Evolutionary conservation across 2,113 vertebrate genomes (phyloP).

Genomic region (Hipposideros armiger): DNA sequence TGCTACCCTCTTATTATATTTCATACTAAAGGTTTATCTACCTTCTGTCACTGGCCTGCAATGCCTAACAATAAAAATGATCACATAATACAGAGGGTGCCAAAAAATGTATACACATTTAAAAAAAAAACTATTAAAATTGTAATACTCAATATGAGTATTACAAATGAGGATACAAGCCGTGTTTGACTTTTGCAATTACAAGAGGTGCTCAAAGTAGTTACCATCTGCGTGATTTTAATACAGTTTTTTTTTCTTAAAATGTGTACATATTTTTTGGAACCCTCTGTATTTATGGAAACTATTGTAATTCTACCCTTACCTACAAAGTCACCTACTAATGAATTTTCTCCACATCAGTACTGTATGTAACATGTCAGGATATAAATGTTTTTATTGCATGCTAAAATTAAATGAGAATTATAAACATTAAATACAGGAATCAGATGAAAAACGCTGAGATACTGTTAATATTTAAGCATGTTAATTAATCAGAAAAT

Average conservation of each 20-base stretch:
- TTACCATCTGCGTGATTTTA: too few species aligned
- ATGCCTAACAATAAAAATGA: not conserved
- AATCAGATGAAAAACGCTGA: constrained; percentile 52
- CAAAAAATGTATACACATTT: too few species aligned
- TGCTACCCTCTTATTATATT: not conserved
- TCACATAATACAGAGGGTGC: not conserved
- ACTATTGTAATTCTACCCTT: not conserved
- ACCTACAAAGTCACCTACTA: not conserved
- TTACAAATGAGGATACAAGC: too few species aligned
- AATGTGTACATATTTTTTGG: too few species aligned
- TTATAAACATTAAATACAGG: constrained; percentile 60
- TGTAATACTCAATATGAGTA: too few species aligned
- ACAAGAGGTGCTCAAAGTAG: too few species aligned
- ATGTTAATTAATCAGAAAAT: constrained; percentile 57
- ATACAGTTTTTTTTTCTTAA: too few species aligned
- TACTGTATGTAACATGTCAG: not conserved
- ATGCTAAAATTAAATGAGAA: constrained; percentile 71
- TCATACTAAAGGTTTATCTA: not conserved
- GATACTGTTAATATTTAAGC: constrained; percentile 70
- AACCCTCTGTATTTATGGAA: not conserved
- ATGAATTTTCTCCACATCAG: not conserved
- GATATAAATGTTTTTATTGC: constrained; percentile 3
- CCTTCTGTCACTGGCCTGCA: not conserved
- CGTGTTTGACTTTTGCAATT: too few species aligned
- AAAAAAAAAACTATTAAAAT: too few species aligned